Percentiles rank a stretch among this genome's conserved stretches.
These are phyloP conservation scores for Recurvirostra avosetta DNA, from an alignment of 2,113 vertebrate genomes.

Conservation along the genomic window DNA sequence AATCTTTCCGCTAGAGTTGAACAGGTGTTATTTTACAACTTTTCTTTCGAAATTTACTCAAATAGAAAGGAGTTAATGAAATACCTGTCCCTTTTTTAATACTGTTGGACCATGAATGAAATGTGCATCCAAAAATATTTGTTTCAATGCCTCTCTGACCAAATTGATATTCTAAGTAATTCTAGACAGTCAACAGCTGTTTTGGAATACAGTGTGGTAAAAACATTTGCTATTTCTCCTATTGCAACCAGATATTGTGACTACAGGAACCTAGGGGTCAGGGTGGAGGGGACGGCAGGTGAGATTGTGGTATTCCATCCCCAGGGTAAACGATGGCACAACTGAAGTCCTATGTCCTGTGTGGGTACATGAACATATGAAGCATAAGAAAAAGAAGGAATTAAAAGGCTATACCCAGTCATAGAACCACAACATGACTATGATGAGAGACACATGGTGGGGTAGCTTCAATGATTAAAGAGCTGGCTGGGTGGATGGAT, in stretches of 20 bases:
- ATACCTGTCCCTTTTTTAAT: not conserved
- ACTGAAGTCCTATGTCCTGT: not conserved
- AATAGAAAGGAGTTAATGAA: not conserved
- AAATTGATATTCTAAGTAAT: not conserved
- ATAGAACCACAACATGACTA: not conserved
- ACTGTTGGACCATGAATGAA: not conserved
- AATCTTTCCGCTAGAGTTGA: not conserved
- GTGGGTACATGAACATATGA: not conserved
- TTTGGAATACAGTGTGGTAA: not conserved
- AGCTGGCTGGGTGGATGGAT: not conserved
- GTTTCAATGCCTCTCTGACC: not conserved
- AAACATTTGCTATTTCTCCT: not conserved
- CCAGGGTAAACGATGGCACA: not conserved
- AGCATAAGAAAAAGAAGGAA: not conserved
- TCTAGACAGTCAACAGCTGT: not conserved
- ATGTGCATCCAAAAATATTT: not conserved
- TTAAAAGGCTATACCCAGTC: not conserved
- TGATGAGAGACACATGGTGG: not conserved
- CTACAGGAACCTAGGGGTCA: not conserved
- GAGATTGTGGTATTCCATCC: not conserved
- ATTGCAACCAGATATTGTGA: not conserved
- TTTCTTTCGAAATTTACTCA: not conserved
- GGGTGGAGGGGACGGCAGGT: not conserved
- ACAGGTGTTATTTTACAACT: not conserved
- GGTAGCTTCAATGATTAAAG: not conserved